Evolutionary conservation across 2,797 vertebrate species (phyloP), one percentile per base, ranked within the genome.

Genomic region (Epinephelus awoara): DNA sequence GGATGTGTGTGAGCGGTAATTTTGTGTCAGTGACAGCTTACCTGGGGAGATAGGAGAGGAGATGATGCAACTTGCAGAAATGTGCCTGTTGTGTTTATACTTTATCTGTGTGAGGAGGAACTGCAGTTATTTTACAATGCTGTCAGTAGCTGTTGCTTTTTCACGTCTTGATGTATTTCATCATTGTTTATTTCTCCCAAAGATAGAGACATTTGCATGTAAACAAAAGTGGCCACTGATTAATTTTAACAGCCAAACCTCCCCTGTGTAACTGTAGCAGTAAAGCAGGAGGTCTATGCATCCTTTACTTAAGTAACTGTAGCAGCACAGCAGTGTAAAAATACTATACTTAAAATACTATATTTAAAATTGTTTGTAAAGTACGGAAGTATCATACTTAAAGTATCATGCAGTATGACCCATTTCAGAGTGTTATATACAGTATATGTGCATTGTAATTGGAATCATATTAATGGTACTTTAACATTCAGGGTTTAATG

Each of bases 61-160:
- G 49, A 66, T 75, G 65, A 91, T 85, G 86, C 54, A 82, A 82
- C 56, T 55, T 52, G 42, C 63, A 54, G 82, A 86, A 84, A 85
- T 80, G 6, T 46, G 4, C 27, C 12, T 25, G 1, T 61, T 57
- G 52, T 54, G 19, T 62, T 70, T 64, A 13, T 34, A 23, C 13
- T 52, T 54, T 34, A 54, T 65, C 52, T 40, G n/a, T 59, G 8
- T 64, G 49, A 76, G 11, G 21, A 42, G 19, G 25, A 78, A 49
- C 49, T 72, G 55, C 51, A 75, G 52, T 27, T 18, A 3, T 56
- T 80, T 59, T 13, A 55, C 40, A n/a, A 25, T 23, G 11, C 14
- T 78, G 51, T 76, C 56, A 57, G 40, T 44, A 27, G 64, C 38
- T 19, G 17, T 51, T 23, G 6, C 21, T 38, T 29, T 59, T 64